A percentile compares a stretch with the other conserved stretches of the same genome.
Conservation (phyloP, 2,888 invertebrate genomes). For the Idaea biselata region DNA sequence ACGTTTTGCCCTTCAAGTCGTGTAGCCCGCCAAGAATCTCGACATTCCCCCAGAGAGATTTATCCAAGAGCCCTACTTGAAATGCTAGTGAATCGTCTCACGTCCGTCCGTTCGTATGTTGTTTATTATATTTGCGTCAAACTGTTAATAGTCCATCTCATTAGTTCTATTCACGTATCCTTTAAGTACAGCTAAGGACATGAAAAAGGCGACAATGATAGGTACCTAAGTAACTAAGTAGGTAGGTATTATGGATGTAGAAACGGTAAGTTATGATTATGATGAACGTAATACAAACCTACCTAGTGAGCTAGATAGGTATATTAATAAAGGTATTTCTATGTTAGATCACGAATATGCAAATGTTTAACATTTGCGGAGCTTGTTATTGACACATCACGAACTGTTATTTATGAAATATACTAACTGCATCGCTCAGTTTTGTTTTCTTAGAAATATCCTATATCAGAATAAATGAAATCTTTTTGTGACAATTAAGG, state of each 20-base stretch:
- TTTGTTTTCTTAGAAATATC: neutral
- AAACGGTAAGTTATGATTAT: constrained; percentile 20
- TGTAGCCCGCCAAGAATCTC: neutral
- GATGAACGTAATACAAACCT: neutral
- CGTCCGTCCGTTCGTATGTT: constrained; percentile 14
- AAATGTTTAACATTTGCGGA: constrained; percentile 50
- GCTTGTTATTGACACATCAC: constrained; percentile 46
- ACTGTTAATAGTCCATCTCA: constrained; percentile 63
- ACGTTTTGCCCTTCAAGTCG: neutral
- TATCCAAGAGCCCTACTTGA: constrained; percentile 8
- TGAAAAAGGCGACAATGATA: constrained; percentile 54
- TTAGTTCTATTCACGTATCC: constrained; percentile 69
- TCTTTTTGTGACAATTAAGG: no score
- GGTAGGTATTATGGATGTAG: constrained; percentile 21
- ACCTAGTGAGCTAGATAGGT: constrained; percentile 24
- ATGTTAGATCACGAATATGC: constrained; percentile 56
- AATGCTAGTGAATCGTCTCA: constrained; percentile 11
- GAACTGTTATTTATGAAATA: constrained; percentile 34
- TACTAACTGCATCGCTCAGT: neutral
- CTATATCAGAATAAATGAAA: no score
- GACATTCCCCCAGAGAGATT: constrained; percentile 11
- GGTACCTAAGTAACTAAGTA: no score
- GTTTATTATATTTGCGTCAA: constrained; percentile 63
- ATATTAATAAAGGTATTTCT: constrained; percentile 53
- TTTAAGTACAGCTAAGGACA: constrained; percentile 58